Conservation (phyloP, 1,140 invertebrate genomes). For the Harpegnathos saltator region DNA sequence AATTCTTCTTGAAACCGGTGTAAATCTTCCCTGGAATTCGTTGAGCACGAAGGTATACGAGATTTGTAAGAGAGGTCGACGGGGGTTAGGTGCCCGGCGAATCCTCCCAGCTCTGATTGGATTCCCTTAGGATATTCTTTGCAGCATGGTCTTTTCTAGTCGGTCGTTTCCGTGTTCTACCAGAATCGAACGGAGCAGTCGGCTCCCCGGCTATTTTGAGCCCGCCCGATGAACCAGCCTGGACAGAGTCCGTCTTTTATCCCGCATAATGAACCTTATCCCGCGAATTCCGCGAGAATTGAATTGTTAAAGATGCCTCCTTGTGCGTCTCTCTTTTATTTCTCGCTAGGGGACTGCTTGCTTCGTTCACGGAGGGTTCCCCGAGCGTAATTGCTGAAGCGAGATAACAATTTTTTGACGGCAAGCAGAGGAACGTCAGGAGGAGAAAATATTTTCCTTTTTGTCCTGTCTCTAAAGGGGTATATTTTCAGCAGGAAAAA, state of each 20-base stretch:
- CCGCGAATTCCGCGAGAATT: neutral
- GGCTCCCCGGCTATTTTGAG: conserved; percentile 64
- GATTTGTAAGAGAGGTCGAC: conserved; percentile 66
- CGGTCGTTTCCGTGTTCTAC: conserved; percentile 42
- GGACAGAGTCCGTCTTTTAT: conserved; percentile 61
- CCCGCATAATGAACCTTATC: conserved; percentile 52
- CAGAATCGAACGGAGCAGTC: conserved; percentile 10
- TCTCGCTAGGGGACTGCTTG: neutral
- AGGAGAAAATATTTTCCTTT: neutral
- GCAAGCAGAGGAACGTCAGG: neutral
- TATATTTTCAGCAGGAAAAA: conserved; percentile 6
- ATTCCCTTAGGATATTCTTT: conserved; percentile 63
- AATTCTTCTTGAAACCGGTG: conserved; percentile 30
- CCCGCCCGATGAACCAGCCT: conserved; percentile 36
- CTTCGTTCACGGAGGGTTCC: neutral
- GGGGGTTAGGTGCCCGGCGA: conserved; percentile 45
- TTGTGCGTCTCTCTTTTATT: conserved; percentile 20
- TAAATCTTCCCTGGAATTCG: conserved; percentile 66
- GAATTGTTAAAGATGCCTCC: conserved; percentile 58
- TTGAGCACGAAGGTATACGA: conserved; percentile 51
- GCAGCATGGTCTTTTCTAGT: conserved; percentile 58
- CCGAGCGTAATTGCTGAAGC: conserved; percentile 31
- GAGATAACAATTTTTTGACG: conserved; percentile 28
- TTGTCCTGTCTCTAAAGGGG: neutral
- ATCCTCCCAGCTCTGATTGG: conserved; percentile 67